These are phyloP conservation scores for Lophotriccus pileatus DNA, from an alignment of 2,797 vertebrate species.

Conservation along the genomic window DNA sequence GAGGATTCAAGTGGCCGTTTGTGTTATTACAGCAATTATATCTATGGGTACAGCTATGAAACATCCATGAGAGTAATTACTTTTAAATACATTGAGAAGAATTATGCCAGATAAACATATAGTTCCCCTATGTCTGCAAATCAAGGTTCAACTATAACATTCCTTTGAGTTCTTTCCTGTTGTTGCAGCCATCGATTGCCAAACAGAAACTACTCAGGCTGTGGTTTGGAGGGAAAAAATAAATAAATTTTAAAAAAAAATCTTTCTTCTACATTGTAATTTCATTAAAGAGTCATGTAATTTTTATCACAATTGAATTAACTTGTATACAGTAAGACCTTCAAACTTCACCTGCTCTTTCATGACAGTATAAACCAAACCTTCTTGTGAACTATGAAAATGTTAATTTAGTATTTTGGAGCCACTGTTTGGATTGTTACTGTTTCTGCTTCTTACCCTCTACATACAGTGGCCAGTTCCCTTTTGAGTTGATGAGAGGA, in stretches of 20 bases:
- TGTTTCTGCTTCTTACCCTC: neutral
- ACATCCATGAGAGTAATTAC: neutral
- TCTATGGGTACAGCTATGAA: neutral
- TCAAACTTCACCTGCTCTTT: neutral
- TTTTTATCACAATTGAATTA: neutral
- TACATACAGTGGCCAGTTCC: neutral
- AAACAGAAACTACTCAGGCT: neutral
- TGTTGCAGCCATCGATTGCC: neutral
- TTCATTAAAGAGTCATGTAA: neutral
- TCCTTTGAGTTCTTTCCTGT: neutral
- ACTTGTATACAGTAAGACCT: neutral
- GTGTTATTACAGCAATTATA: neutral
- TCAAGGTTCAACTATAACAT: neutral
- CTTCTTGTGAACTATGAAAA: neutral
- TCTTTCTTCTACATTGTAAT: neutral
- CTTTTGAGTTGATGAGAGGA: neutral
- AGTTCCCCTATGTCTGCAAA: neutral
- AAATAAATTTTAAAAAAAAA: too few species aligned
- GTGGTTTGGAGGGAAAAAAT: neutral
- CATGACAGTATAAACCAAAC: neutral
- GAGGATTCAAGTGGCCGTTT: neutral
- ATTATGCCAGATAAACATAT: neutral
- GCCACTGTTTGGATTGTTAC: neutral
- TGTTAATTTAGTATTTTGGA: neutral
- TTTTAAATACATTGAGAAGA: constrained; percentile 8